phyloP scores from a whole-genome alignment of 2,888 invertebrate species.

The Napeogenes sylphis region DNA sequence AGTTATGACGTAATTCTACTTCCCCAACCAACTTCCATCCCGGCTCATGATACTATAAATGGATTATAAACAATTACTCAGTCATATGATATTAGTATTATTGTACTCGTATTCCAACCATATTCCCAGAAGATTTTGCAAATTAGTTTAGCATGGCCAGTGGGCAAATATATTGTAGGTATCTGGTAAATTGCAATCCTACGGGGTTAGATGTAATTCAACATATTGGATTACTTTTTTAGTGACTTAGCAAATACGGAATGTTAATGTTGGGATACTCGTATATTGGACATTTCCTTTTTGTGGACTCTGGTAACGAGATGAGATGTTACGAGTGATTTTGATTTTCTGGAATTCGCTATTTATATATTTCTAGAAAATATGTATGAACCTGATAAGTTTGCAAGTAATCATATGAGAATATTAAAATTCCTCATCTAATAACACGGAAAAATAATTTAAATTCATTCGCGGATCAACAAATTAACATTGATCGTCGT shows the following conservation, averaged over 20 bases:
- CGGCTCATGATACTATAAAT: not conserved
- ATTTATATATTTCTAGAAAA: too few relatives aligned
- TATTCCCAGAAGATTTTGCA: not conserved
- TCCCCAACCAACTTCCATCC: too few relatives aligned
- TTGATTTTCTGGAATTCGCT: too few relatives aligned
- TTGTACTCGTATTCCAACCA: not conserved
- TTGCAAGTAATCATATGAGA: too few relatives aligned
- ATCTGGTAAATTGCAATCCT: not conserved
- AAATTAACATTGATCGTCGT: too few relatives aligned
- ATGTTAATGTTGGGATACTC: not conserved
- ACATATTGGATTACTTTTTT: conserved; percentile 6
- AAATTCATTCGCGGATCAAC: too few relatives aligned
- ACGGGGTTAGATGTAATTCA: conserved; percentile 1
- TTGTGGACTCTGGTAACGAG: not conserved
- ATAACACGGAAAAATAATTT: too few relatives aligned
- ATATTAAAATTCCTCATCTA: too few relatives aligned
- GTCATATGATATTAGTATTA: not conserved
- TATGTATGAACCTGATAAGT: too few relatives aligned
- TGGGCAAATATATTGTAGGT: conserved; percentile 3
- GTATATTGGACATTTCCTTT: not conserved
- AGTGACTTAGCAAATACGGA: conserved; percentile 1
- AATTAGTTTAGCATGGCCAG: conserved; percentile 6
- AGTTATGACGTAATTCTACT: too few relatives aligned
- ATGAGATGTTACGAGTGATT: not conserved
- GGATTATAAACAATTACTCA: not conserved